phyloP scores from a whole-genome alignment of 2,113 vertebrate species.

The Phasianus colchicus region DNA sequence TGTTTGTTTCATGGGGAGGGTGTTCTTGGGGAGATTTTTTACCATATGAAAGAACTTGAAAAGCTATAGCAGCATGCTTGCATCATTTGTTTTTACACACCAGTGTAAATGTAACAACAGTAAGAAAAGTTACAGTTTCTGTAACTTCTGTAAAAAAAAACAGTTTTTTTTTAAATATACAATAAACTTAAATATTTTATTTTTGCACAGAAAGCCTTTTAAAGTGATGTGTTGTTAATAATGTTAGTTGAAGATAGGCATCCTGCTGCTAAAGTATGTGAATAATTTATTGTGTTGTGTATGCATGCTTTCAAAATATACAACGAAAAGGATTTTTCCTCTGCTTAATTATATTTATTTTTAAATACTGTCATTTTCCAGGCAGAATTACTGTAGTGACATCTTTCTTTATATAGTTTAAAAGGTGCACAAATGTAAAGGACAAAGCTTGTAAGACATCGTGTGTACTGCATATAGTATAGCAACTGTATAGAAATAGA shows the following conservation, averaged over 20 bases:
- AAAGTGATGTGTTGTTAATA: background rate
- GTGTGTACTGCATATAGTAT: background rate
- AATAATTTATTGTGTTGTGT: background rate
- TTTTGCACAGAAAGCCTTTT: background rate
- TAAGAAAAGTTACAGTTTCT: background rate
- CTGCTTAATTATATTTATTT: background rate
- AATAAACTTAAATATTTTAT: background rate
- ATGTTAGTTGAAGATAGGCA: background rate
- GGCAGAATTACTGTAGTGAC: background rate
- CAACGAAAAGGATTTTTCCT: background rate
- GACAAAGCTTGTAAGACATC: background rate
- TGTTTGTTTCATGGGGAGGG: accelerated
- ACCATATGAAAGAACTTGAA: background rate
- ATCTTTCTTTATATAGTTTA: background rate
- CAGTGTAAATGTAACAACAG: background rate
- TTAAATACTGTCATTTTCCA: background rate
- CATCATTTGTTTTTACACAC: background rate
- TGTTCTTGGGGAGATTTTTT: background rate
- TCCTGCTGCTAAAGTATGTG: background rate
- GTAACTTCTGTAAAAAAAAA: background rate
- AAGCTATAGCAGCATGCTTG: background rate
- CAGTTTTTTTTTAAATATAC: background rate
- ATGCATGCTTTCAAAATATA: background rate
- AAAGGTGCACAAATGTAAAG: background rate
- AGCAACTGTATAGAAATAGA: background rate